These are phyloP conservation scores for Scotopteryx bipunctaria DNA, from an alignment of 2,888 invertebrate species.

Conservation along the genomic window DNA sequence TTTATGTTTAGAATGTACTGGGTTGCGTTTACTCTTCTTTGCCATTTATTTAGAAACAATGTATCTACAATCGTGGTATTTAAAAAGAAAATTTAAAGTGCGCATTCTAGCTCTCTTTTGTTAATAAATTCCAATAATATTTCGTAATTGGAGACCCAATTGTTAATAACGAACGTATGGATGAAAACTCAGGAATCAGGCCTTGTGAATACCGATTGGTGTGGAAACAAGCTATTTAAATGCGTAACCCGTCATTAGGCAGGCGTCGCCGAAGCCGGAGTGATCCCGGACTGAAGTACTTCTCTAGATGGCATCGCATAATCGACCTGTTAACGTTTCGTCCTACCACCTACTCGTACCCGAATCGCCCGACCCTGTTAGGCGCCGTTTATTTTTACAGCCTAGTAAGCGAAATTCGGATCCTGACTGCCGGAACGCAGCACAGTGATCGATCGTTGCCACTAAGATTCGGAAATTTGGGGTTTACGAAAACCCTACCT, in stretches of 20 bases:
- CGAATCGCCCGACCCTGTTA: constrained; percentile 48
- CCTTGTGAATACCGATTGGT: constrained; percentile 62
- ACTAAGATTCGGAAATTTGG: constrained; percentile 25
- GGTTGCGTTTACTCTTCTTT: constrained; percentile 25
- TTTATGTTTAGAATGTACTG: constrained; percentile 50
- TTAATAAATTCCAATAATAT: too few species aligned
- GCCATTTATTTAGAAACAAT: constrained; percentile 21
- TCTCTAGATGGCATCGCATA: constrained; percentile 70
- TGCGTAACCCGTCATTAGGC: constrained; percentile 79
- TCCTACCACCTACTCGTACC: constrained; percentile 45
- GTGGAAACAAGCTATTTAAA: constrained; percentile 74
- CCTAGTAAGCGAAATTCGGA: constrained; percentile 51
- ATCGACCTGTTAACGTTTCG: constrained; percentile 76
- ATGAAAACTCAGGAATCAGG: constrained; percentile 53
- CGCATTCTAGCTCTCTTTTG: too few species aligned
- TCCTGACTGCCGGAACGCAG: constrained; percentile 39
- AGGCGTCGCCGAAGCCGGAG: constrained; percentile 53
- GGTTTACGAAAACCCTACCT: constrained; percentile 19
- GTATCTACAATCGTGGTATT: neutral
- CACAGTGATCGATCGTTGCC: constrained; percentile 34
- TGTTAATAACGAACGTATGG: constrained; percentile 38
- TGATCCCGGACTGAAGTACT: constrained; percentile 49
- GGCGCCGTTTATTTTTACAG: constrained; percentile 67
- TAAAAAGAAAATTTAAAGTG: neutral
- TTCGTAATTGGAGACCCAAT: constrained; percentile 19